A percentile compares a stretch with the other conserved stretches of the same genome.
These are phyloP conservation scores for Lordiphosa mommai DNA, from an alignment of 1,140 invertebrate species.

Conservation along the genomic window DNA sequence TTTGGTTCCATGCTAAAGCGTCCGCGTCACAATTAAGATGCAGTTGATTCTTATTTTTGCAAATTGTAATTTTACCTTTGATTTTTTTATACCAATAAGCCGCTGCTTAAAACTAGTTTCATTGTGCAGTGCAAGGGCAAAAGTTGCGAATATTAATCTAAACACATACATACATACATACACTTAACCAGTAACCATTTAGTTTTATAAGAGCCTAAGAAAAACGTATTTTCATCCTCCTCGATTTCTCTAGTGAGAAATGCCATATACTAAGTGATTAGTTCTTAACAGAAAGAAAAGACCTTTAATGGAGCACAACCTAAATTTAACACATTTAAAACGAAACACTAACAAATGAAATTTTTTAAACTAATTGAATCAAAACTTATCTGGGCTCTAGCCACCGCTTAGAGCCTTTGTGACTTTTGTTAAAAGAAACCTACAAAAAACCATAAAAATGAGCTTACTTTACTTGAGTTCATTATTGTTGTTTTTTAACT, in stretches of 20 bases:
- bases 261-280: slow-evolving; percentile 79
- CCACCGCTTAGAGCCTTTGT: slow-evolving; percentile 23
- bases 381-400: slow-evolving; percentile 40
- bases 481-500: slow-evolving; percentile 24
- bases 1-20: slow-evolving; percentile 50
- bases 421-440: slow-evolving; percentile 28
- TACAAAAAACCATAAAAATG: slow-evolving; percentile 12
- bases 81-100: slow-evolving; percentile 38
- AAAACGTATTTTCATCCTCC: slow-evolving; percentile 63
- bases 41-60: slow-evolving; percentile 34
- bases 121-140: slow-evolving; percentile 69
- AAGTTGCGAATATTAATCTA: slow-evolving; percentile 75
- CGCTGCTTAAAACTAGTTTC: slow-evolving; percentile 10
- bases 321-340: slow-evolving; percentile 28
- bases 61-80: slow-evolving; percentile 64
- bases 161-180: slow-evolving; percentile 52
- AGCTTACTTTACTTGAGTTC: slow-evolving; percentile 13
- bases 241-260: slow-evolving; percentile 77
- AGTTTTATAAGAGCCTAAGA: slow-evolving; percentile 51
- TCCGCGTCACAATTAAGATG: slow-evolving; percentile 35
- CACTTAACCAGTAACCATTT: slow-evolving; percentile 57
- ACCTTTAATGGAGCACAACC: slow-evolving; percentile 3
- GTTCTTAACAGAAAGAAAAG: slow-evolving; percentile 62
- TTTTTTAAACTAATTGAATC: slow-evolving; percentile 18
- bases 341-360: slow-evolving; percentile 37